Evolutionary conservation across 2,113 vertebrate genomes (phyloP), one percentile per base, ranked within the genome.

Genomic region (Labeo rohita): DNA sequence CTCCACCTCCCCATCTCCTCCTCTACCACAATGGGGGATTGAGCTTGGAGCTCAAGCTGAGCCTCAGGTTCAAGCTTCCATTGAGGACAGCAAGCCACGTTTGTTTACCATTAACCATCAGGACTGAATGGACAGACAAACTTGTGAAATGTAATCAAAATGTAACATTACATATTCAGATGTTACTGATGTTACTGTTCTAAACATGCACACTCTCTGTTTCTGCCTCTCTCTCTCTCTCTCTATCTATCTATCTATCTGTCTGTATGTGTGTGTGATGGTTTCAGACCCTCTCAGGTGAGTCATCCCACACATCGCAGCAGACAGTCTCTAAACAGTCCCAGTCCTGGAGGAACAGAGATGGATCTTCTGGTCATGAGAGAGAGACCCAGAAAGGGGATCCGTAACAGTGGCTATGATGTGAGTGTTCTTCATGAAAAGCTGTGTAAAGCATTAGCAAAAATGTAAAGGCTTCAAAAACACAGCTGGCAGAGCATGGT

Each of bases 361-460:
- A 99, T 99, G 98, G 98, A 99, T 94, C 96, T 99, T 85, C 96
- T 99, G 66, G 98, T 99, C 88, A 98, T 97, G 88, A 96, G 97
- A 87, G 98, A 99, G 89, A 95, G 97, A 91, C 97, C 97, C 0
- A 95, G 97, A 16, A 97, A 97, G 91, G 98, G 98, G 79, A 99
- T 99, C 76, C 94, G 97, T 1, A 99, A 99, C 94, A 99, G 96
- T 3, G 98, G 98, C 89, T 99, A 99, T 8, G 98, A 99, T 2
- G 98, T 99, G 90, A 97, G 98, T 74, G 13, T 80, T 73, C 59
- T 81, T 61, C 34, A 6, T 47, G 10, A 65, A 21, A 52, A 43
- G 36, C 39, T 13, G 39, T 9, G 43, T 72, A 21, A 15, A 5
- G 1, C 12, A 77, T 74, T 74, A 75, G 45, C 43, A 75, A 49